These are phyloP conservation scores for Trachelus iudaicus DNA, from an alignment of 2,888 invertebrate species.

Conservation along the genomic window DNA sequence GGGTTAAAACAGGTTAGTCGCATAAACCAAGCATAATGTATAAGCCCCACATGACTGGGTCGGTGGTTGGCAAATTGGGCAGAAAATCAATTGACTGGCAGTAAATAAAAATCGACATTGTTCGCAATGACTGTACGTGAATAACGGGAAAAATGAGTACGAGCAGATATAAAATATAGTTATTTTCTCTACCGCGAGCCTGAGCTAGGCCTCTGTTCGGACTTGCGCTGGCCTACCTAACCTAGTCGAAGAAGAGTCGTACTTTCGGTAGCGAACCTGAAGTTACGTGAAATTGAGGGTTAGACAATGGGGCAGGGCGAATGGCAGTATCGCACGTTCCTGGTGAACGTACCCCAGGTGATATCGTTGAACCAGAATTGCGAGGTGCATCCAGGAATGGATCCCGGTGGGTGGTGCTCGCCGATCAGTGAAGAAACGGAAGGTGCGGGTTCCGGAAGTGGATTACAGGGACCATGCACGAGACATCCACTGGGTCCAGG, in stretches of 20 bases:
- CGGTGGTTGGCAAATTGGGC: neutral
- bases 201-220: neutral
- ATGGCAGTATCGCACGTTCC: neutral
- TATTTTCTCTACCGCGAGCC: neutral
- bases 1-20: constrained; percentile 7
- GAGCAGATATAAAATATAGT: neutral
- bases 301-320: neutral
- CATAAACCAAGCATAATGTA: neutral
- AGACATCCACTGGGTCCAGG: constrained; percentile 52
- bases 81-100: neutral
- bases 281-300: neutral
- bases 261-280: neutral
- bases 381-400: constrained; percentile 41
- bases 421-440: constrained; percentile 58
- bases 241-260: neutral
- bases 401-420: constrained; percentile 51
- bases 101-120: neutral
- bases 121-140: neutral
- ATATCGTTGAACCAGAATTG: constrained; percentile 63
- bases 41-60: neutral
- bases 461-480: constrained; percentile 56
- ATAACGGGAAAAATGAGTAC: neutral
- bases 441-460: constrained; percentile 50
- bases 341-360: constrained; percentile 60
- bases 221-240: neutral